phyloP scores from a whole-genome alignment of 2,888 invertebrate genomes.

The Chymomyza caudatula region DNA sequence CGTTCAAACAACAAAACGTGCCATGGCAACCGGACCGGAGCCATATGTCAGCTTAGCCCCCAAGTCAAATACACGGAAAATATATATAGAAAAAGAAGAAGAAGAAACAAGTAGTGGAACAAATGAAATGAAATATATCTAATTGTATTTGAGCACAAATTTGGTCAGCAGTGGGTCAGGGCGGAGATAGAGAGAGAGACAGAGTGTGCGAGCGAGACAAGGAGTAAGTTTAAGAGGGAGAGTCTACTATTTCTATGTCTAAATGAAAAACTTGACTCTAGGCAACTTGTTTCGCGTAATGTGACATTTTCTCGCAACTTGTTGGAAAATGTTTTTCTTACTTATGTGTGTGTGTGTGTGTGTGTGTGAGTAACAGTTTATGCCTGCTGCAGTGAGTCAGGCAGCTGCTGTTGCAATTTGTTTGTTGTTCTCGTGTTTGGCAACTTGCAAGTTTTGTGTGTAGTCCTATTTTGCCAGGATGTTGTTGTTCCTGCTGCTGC shows the following conservation, averaged over 20 bases:
- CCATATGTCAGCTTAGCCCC: background rate
- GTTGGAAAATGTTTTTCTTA: conserved; percentile 57
- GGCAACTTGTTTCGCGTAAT: conserved; percentile 57
- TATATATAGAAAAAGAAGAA: background rate
- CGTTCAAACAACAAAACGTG: background rate
- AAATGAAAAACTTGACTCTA: background rate
- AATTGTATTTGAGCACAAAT: background rate
- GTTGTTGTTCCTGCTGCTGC: background rate
- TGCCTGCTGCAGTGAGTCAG: conserved; percentile 35
- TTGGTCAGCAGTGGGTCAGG: background rate
- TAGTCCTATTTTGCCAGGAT: conserved; percentile 30
- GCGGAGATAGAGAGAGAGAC: too few relatives aligned
- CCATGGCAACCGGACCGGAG: background rate
- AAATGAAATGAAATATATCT: background rate
- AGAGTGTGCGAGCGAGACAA: too few relatives aligned
- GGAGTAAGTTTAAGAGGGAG: too few relatives aligned
- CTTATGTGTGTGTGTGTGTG: conserved; percentile 67
- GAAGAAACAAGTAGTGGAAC: background rate
- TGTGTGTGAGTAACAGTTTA: conserved; percentile 15
- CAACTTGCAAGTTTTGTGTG: conserved; percentile 40
- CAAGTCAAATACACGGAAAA: background rate
- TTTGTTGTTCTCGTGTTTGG: conserved; percentile 33
- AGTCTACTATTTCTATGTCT: background rate
- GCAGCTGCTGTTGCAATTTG: conserved; percentile 54
- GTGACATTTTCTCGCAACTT: conserved; percentile 56